These are phyloP conservation scores for Protosalanx chinensis DNA, from an alignment of 2,797 vertebrate species.

Conservation along the genomic window DNA sequence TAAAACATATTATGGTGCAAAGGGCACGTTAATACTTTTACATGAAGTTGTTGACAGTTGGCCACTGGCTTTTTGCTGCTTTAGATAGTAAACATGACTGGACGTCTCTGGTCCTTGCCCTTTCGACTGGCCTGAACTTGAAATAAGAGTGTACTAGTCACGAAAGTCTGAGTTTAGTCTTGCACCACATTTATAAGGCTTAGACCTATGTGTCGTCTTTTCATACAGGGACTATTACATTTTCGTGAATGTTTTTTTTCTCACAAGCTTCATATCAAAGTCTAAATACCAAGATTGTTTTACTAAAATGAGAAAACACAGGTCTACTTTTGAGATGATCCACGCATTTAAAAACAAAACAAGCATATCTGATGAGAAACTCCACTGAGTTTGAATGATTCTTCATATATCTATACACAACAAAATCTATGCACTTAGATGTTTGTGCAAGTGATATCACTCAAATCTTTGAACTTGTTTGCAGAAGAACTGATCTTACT, in stretches of 20 bases:
- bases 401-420: slow-evolving; percentile 43
- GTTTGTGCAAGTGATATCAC: slow-evolving; percentile 2
- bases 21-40: slow-evolving; percentile 62
- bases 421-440: slow-evolving; percentile 14
- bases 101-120: slow-evolving; percentile 29
- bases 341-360: slow-evolving; percentile 18
- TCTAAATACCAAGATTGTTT: slow-evolving; percentile 10
- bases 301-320: slow-evolving; percentile 36
- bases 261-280: background rate
- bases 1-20: slow-evolving; percentile 43
- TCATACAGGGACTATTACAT: slow-evolving; percentile 20
- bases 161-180: slow-evolving; percentile 54
- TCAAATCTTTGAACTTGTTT: slow-evolving; percentile 35
- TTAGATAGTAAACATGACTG: slow-evolving; percentile 39
- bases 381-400: slow-evolving; percentile 24
- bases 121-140: slow-evolving; percentile 25
- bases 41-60: slow-evolving; percentile 62
- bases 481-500: slow-evolving; percentile 30
- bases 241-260: background rate
- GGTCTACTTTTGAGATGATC: slow-evolving; percentile 20
- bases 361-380: slow-evolving; percentile 36
- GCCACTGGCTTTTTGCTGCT: slow-evolving; percentile 46
- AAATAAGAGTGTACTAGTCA: slow-evolving; percentile 20
- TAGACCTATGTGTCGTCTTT: slow-evolving; percentile 60
- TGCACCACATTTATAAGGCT: slow-evolving; percentile 64